Evolutionary conservation across 2,113 vertebrate species (phyloP).

Genomic region (Cottus gobio): DNA sequence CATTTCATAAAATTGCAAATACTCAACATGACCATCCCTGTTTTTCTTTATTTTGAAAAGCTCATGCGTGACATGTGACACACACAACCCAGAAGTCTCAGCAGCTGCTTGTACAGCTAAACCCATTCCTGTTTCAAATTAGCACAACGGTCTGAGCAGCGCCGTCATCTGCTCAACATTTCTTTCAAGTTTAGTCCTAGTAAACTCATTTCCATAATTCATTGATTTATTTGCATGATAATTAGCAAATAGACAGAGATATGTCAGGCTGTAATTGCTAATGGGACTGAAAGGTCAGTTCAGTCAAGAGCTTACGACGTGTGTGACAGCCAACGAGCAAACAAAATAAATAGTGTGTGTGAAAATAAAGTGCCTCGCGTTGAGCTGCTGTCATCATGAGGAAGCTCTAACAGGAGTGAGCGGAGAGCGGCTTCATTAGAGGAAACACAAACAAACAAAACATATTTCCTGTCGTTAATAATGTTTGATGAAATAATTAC

Average conservation of each 20-base stretch:
- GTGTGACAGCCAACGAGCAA: conserved; percentile 31
- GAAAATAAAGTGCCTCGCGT: neutral
- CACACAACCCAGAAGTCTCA: neutral
- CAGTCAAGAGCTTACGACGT: conserved; percentile 51
- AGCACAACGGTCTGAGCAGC: conserved; percentile 14
- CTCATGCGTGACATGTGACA: conserved; percentile 4
- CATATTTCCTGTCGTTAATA: neutral
- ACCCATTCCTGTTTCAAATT: neutral
- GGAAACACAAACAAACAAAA: neutral
- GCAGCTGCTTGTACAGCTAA: neutral
- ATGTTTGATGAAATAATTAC: neutral
- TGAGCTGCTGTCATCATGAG: conserved; percentile 8
- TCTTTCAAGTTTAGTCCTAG: conserved; percentile 72
- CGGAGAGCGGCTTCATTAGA: neutral
- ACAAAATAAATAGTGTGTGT: neutral
- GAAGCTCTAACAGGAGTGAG: neutral
- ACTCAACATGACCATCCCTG: no score
- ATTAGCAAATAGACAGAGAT: conserved; percentile 76
- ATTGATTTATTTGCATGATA: conserved; percentile 84
- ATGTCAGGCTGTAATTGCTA: conserved; percentile 85
- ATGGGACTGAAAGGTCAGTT: conserved; percentile 69
- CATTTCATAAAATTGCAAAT: neutral
- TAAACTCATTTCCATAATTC: conserved; percentile 78
- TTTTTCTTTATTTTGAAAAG: no score
- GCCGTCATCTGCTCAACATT: conserved; percentile 41